Base-by-base conservation (phyloP, 2,113 vertebrate species). In the Thermophis baileyi region DNA sequence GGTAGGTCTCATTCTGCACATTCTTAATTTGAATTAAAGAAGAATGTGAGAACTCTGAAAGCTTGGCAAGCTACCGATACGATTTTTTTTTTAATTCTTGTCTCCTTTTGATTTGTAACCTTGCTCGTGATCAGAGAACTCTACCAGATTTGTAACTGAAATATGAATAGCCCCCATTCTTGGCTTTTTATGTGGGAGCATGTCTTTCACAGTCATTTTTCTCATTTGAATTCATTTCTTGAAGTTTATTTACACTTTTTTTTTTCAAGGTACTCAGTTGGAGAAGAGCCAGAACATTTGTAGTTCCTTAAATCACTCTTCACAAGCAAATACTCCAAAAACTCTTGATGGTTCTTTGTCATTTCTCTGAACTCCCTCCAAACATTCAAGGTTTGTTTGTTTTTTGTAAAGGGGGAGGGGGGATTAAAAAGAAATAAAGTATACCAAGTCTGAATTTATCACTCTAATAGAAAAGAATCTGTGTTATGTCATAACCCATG, bases 351-450 rank as follows among this genome's bases (percentile, higher is more conserved):
- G 85, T 90, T 50, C 69, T 92, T 85, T 89, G 88, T 93, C 88
- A 85, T 93, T 93, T 90, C 69, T 93, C 88, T 86, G 74, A 90
- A 93, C 88, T 93, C 69, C 53, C 92, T 93, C 88, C 88, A 93
- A 53, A 53, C 53, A 85, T 89, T 92, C 88, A 89, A 12, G 85
- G 85, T 89, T 74, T 60, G 81, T 81, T 51, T n/a, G n/a, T n/a
- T n/a, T 81, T 53, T 57, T 44, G 88, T 92, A 92, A 89, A 90
- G 88, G 85, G 88, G 92, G 49, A 54, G 57, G 74, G 57, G 88
- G 88, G 88, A 57, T 89, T 86, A 60, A 89, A 50, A 90, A 57
- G 53, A 86, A 93, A 93, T 90, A 54, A 93, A 93, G 57, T 86
- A 93, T 93, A 90, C 88, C 69, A 89, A 60, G 88, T 90, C 88